Percentiles rank a stretch among this genome's conserved stretches.
Evolutionary conservation across 2,797 vertebrate species (phyloP).

Genomic region (Lacerta bilineata): DNA sequence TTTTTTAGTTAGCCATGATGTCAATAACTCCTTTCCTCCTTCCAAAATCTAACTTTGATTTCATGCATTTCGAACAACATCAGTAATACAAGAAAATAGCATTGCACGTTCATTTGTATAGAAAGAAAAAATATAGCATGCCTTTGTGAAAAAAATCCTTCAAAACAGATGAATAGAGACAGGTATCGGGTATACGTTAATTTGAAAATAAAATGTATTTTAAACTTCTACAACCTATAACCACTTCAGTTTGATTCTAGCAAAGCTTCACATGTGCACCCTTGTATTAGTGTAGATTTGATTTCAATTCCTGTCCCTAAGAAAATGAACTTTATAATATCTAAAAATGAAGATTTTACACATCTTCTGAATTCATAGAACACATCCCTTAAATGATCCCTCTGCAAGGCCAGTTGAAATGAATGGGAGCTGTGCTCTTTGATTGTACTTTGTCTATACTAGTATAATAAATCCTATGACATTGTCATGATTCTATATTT

Average conservation of each 20-base stretch:
- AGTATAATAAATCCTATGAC: neutral
- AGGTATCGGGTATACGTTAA: neutral
- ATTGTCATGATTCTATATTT: slow-evolving; percentile 31
- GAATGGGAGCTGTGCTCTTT: neutral
- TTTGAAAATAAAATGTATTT: slow-evolving; percentile 4
- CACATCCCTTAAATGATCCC: neutral
- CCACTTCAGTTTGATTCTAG: neutral
- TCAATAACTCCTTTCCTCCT: slow-evolving; percentile 52
- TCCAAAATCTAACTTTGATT: slow-evolving; percentile 57
- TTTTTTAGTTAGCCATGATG: slow-evolving; percentile 50
- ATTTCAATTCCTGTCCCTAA: slow-evolving; percentile 78
- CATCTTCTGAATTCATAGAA: slow-evolving; percentile 78
- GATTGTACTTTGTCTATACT: neutral
- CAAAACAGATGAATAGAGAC: slow-evolving; percentile 37
- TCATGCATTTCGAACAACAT: slow-evolving; percentile 34
- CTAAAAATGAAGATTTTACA: slow-evolving; percentile 82
- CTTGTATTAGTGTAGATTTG: slow-evolving; percentile 44
- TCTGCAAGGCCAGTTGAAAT: neutral
- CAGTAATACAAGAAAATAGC: slow-evolving; percentile 54
- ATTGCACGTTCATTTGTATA: slow-evolving; percentile 49
- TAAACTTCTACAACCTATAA: neutral
- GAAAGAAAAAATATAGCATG: slow-evolving; percentile 28
- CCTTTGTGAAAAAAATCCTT: neutral
- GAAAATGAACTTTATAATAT: slow-evolving; percentile 81
- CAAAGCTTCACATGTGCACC: neutral